These are phyloP conservation scores for Perizoma flavofasciatum DNA, from an alignment of 2,888 invertebrate genomes.

Conservation along the genomic window DNA sequence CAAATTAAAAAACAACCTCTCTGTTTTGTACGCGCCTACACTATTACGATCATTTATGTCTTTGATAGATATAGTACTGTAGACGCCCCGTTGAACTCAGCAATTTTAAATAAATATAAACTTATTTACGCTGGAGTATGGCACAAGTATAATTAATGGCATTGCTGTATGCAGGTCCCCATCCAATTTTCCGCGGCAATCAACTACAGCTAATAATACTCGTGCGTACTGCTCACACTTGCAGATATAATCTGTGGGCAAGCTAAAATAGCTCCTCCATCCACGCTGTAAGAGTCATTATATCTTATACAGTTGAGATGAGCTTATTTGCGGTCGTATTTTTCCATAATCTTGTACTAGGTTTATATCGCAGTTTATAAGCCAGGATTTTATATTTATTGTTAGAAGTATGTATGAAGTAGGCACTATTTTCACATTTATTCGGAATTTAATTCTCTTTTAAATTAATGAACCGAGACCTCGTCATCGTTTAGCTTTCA, in stretches of 20 bases:
- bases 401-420: too few species aligned
- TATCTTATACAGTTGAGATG: constrained; percentile 2
- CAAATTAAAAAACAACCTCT: too few species aligned
- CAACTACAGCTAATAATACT: constrained; percentile 68
- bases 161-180: constrained; percentile 57
- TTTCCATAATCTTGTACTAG: constrained; percentile 26
- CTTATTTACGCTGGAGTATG: constrained; percentile 41
- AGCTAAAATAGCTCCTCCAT: constrained; percentile 25
- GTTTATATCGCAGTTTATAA: constrained; percentile 8
- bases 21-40: too few species aligned
- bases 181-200: constrained; percentile 68
- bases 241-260: constrained; percentile 37
- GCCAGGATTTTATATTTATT: too few species aligned
- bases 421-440: too few species aligned
- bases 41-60: too few species aligned
- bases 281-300: constrained; percentile 8
- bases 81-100: not conserved
- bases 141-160: constrained; percentile 50
- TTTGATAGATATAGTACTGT: too few species aligned
- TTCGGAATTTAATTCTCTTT: too few species aligned
- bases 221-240: constrained; percentile 52
- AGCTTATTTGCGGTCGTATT: constrained; percentile 23
- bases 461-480: too few species aligned
- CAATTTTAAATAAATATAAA: constrained; percentile 25
- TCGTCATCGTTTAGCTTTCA: too few species aligned